A percentile compares a stretch with the other conserved stretches of the same genome.
Conservation (phyloP, 2,888 invertebrate genomes). For the Lasioglossum calceatum region DNA sequence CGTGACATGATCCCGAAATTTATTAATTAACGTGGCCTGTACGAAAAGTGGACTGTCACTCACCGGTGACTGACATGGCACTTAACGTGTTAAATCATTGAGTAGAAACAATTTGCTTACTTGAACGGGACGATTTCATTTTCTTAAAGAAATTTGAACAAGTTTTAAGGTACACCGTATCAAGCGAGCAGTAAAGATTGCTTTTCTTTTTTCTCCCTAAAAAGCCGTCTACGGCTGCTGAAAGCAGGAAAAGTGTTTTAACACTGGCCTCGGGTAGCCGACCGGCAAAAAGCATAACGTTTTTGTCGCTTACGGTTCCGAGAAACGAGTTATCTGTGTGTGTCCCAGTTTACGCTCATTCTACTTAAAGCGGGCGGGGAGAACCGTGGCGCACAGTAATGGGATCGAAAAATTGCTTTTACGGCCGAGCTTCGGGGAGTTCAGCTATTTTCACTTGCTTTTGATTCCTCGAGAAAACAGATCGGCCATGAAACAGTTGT, state of each 20-base stretch:
- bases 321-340: slow-evolving; percentile 60
- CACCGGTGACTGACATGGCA: no score
- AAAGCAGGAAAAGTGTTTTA: slow-evolving; percentile 15
- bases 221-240: background rate
- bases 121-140: no score
- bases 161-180: background rate
- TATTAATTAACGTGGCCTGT: no score
- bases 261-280: background rate
- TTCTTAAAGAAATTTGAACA: background rate
- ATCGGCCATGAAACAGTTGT: background rate
- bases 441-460: background rate
- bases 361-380: background rate
- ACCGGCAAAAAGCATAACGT: slow-evolving; percentile 14
- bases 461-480: background rate
- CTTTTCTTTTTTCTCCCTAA: background rate
- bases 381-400: slow-evolving; percentile 1
- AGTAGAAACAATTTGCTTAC: no score
- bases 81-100: no score
- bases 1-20: no score
- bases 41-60: no score
- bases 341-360: slow-evolving; percentile 48
- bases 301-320: slow-evolving; percentile 35
- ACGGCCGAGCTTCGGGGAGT: slow-evolving; percentile 24
- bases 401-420: slow-evolving; percentile 42
- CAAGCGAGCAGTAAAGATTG: background rate